Percentiles rank a stretch among this genome's conserved stretches.
Conservation (phyloP, 1,140 invertebrate genomes). For the Argopecten irradians region DNA sequence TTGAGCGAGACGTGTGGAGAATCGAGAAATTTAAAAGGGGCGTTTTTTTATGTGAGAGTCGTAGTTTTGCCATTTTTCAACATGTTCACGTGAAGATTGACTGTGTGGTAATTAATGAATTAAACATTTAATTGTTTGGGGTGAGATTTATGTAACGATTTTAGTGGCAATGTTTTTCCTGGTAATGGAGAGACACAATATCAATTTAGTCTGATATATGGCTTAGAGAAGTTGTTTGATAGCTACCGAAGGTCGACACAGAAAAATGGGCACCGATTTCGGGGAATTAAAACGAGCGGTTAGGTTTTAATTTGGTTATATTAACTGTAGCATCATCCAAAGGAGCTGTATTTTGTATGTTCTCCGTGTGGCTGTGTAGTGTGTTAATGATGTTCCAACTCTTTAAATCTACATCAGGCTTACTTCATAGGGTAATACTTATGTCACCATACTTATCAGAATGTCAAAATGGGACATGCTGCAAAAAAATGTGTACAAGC, state of each 20-base stretch:
- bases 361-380: neutral
- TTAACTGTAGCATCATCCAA: conserved; percentile 15
- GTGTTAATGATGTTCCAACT: neutral
- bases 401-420: neutral
- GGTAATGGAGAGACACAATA: conserved; percentile 1
- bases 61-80: conserved; percentile 18
- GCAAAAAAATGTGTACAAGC: too few species aligned
- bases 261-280: conserved; percentile 13
- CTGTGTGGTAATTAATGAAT: conserved; percentile 9
- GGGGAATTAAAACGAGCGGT: conserved; percentile 1
- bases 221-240: neutral
- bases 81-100: neutral
- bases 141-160: conserved; percentile 5
- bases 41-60: conserved; percentile 3
- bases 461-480: too few species aligned
- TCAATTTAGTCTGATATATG: conserved; percentile 4
- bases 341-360: neutral
- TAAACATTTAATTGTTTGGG: conserved; percentile 4
- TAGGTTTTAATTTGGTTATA: conserved; percentile 23
- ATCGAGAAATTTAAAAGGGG: neutral
- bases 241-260: conserved; percentile 19
- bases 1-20: neutral
- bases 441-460: too few species aligned
- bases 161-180: neutral
- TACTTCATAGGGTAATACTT: neutral